Conservation (phyloP, 2,888 invertebrate genomes). For the Rhabditoides inermis region DNA sequence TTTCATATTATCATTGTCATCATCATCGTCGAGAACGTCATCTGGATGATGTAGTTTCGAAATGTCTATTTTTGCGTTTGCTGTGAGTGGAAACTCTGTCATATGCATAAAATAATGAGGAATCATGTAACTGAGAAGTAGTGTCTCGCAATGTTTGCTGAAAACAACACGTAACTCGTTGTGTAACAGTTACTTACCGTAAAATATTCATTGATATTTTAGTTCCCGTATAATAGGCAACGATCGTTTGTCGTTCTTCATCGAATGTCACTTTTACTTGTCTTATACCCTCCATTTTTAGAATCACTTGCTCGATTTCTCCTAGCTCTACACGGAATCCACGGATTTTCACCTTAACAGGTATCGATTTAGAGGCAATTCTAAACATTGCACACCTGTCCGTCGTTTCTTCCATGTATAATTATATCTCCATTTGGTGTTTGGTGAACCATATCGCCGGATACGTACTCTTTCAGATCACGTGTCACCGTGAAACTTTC, state of each 20-base stretch:
- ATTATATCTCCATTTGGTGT: conserved; percentile 18
- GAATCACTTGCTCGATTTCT: conserved; percentile 40
- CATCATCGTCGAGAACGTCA: conserved; percentile 2
- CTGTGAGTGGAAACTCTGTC: conserved; percentile 40
- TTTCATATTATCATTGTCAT: background rate
- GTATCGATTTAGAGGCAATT: background rate
- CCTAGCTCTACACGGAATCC: conserved; percentile 44
- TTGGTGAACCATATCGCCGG: conserved; percentile 35
- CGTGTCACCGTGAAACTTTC: conserved; percentile 15
- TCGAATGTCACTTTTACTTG: conserved; percentile 21
- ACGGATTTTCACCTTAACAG: conserved; percentile 33
- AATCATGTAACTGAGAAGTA: conserved; percentile 36
- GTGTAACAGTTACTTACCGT: background rate
- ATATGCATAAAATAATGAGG: conserved; percentile 28
- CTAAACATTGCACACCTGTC: conserved; percentile 22
- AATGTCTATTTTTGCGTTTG: conserved; percentile 24
- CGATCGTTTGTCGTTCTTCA: conserved; percentile 18
- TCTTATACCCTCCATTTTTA: conserved; percentile 6
- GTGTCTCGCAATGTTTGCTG: conserved; percentile 12
- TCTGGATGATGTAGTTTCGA: background rate
- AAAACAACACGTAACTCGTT: too few relatives aligned
- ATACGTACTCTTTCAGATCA: conserved; percentile 23
- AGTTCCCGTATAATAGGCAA: conserved; percentile 17
- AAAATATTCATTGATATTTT: too few relatives aligned
- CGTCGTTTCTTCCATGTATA: conserved; percentile 40